phyloP scores from a whole-genome alignment of 1,140 invertebrate genomes.

The Diachasma alloeum region DNA sequence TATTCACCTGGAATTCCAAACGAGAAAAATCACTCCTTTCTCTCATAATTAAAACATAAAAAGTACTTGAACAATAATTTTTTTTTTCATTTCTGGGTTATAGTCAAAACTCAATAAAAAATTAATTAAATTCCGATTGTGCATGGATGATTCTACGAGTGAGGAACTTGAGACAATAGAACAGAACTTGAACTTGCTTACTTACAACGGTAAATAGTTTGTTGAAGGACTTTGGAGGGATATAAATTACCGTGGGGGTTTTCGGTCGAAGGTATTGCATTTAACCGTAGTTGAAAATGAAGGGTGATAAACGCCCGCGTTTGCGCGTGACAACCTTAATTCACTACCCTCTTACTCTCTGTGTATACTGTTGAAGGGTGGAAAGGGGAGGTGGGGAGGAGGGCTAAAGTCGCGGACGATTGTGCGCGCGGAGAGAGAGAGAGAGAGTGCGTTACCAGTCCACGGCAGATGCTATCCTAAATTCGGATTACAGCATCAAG shows the following conservation, averaged over 20 bases:
- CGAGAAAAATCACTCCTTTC: too few species aligned
- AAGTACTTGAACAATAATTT: too few species aligned
- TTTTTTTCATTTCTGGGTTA: too few species aligned
- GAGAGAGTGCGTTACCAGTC: not conserved
- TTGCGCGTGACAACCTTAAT: slow-evolving; percentile 36
- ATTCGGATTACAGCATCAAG: slow-evolving; percentile 43
- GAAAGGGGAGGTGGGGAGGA: not conserved
- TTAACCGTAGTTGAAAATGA: slow-evolving; percentile 23
- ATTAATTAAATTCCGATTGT: not conserved
- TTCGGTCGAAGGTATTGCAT: slow-evolving; percentile 10
- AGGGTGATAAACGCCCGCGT: slow-evolving; percentile 34
- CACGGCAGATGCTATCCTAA: slow-evolving; percentile 46
- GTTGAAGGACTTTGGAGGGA: not conserved
- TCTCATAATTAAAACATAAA: too few species aligned
- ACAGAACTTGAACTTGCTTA: not conserved
- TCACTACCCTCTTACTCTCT: slow-evolving; percentile 18
- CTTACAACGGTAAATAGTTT: slow-evolving; percentile 21
- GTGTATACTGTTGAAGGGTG: not conserved
- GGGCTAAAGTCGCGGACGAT: not conserved
- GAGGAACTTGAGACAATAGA: not conserved
- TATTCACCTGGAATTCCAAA: too few species aligned
- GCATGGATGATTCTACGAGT: not conserved
- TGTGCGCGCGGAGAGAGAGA: not conserved
- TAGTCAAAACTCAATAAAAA: too few species aligned
- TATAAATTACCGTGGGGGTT: slow-evolving; percentile 22